These are phyloP conservation scores for Neoniphon sammara DNA, from an alignment of 2,797 vertebrate species.

Conservation along the genomic window DNA sequence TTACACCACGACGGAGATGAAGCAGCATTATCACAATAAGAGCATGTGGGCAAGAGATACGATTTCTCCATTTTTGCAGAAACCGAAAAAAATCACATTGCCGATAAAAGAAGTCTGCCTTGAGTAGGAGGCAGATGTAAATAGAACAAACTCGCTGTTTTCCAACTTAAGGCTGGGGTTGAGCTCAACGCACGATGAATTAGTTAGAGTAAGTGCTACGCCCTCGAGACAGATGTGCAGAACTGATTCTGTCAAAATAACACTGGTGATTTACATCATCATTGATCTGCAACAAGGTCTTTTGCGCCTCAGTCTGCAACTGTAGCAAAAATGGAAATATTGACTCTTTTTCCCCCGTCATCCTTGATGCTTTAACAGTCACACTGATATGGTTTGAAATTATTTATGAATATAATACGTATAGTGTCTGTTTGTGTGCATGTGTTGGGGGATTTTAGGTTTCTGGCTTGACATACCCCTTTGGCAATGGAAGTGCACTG, in stretches of 20 bases:
- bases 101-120: conserved; percentile 37
- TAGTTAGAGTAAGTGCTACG: conserved; percentile 43
- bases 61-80: conserved; percentile 9
- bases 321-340: conserved; percentile 34
- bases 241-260: conserved; percentile 59
- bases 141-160: conserved; percentile 49
- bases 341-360: conserved; percentile 20
- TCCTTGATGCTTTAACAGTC: conserved; percentile 27
- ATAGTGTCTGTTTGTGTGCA: background rate
- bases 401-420: conserved; percentile 2
- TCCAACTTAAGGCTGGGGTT: conserved; percentile 26
- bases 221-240: conserved; percentile 41
- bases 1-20: conserved; percentile 12
- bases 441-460: background rate
- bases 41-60: conserved; percentile 52
- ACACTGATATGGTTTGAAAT: conserved; percentile 2
- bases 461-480: conserved; percentile 14
- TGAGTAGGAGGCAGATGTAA: conserved; percentile 39
- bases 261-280: conserved; percentile 57
- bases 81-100: conserved; percentile 21
- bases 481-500: background rate
- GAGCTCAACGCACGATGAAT: conserved; percentile 56
- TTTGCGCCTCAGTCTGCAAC: conserved; percentile 25
- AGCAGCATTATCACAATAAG: conserved; percentile 53
- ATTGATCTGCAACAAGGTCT: conserved; percentile 50